A percentile compares a stretch with the other conserved stretches of the same genome.
Conservation (phyloP, 2,113 vertebrate genomes). For the Rhinoptilus africanus region DNA sequence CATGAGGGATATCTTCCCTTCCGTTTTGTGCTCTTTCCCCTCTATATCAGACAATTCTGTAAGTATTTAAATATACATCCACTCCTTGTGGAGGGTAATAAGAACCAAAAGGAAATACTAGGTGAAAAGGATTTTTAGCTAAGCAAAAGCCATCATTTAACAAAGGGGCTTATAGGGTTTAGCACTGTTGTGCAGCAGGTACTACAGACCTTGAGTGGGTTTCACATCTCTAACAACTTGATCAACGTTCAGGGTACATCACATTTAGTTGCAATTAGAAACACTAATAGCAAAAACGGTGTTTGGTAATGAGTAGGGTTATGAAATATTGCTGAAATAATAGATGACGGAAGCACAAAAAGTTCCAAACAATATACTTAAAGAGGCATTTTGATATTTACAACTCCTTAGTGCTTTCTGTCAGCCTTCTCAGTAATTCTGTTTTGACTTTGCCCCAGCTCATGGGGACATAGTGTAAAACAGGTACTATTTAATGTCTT, state of each 20-base stretch:
- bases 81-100: neutral
- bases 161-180: neutral
- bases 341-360: neutral
- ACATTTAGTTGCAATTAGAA: neutral
- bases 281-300: neutral
- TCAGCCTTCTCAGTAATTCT: neutral
- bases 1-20: neutral
- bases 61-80: neutral
- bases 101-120: neutral
- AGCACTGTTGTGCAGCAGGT: neutral
- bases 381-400: neutral
- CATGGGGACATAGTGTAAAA: neutral
- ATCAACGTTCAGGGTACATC: rapidly evolving
- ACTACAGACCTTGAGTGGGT: neutral
- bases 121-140: neutral
- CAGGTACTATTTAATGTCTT: neutral
- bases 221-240: neutral
- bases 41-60: neutral
- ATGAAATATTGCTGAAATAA: neutral
- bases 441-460: neutral
- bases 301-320: neutral
- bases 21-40: neutral
- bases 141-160: neutral
- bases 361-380: neutral
- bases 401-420: neutral